These are phyloP conservation scores for Hydrochoerus hydrochaeris DNA, from an alignment of 2,113 vertebrate genomes.

Conservation along the genomic window DNA sequence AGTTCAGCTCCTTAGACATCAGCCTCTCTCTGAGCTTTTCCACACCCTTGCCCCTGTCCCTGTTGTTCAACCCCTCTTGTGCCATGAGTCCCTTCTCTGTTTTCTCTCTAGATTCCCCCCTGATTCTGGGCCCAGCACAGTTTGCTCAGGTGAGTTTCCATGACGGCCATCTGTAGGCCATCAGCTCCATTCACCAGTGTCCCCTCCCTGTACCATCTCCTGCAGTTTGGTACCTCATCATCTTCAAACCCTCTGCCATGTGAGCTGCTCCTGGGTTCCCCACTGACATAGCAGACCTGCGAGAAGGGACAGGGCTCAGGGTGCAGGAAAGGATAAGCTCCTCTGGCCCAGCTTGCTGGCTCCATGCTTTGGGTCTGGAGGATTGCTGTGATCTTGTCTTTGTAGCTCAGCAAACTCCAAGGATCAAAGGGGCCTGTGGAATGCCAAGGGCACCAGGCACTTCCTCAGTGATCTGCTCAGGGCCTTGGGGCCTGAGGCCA, in stretches of 20 bases:
- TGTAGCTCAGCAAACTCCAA: not conserved
- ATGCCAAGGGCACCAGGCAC: not conserved
- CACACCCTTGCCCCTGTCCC: too few relatives aligned
- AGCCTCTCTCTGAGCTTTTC: not conserved
- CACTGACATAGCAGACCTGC: not conserved
- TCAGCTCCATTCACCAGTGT: not conserved
- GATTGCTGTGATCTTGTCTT: not conserved
- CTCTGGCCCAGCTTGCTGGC: not conserved
- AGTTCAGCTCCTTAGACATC: not conserved
- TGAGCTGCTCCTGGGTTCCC: not conserved
- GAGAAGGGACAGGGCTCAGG: not conserved
- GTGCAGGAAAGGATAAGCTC: not conserved
- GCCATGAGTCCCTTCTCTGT: not conserved
- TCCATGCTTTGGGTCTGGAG: not conserved
- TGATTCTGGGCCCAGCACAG: not conserved
- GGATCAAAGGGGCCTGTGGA: conserved; percentile 28
- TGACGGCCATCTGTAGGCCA: not conserved
- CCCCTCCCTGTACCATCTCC: not conserved
- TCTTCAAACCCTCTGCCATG: not conserved
- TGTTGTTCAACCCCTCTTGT: not conserved
- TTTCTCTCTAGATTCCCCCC: not conserved
- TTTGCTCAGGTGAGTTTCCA: not conserved
- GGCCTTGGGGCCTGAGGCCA: not conserved
- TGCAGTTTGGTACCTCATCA: not conserved
- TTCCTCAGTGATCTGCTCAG: not conserved